Evolutionary conservation across 2,888 invertebrate species (phyloP).

Genomic region (Sceliomorpha sp.): DNA sequence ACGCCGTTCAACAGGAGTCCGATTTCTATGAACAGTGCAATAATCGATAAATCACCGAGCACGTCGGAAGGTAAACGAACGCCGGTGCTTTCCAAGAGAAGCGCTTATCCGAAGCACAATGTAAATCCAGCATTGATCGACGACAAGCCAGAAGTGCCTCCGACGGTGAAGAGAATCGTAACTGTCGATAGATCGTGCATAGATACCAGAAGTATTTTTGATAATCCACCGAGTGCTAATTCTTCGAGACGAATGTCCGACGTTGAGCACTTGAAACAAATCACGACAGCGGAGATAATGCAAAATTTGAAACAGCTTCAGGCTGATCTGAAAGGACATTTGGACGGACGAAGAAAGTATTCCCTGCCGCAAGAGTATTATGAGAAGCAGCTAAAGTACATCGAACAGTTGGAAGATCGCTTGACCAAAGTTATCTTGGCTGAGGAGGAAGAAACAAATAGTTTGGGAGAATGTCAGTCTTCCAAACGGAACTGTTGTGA

Average conservation of each 20-base stretch:
- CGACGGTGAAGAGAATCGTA: conserved; percentile 62
- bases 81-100: conserved; percentile 43
- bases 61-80: conserved; percentile 56
- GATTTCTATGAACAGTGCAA: conserved; percentile 70
- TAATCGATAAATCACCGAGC: conserved; percentile 68
- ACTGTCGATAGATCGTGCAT: conserved; percentile 74
- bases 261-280: conserved; percentile 60
- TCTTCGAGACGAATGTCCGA: conserved; percentile 59
- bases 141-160: conserved; percentile 65
- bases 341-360: conserved; percentile 56
- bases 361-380: conserved; percentile 68
- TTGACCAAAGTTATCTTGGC: conserved; percentile 69
- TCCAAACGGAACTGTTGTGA: conserved; percentile 36
- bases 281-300: conserved; percentile 65
- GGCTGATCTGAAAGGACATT: conserved; percentile 46
- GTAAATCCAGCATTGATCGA: conserved; percentile 75
- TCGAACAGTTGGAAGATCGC: conserved; percentile 69
- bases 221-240: conserved; percentile 64
- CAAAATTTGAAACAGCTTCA: conserved; percentile 69
- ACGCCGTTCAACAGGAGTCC: conserved; percentile 67
- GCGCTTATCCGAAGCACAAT: conserved; percentile 61
- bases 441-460: conserved; percentile 69
- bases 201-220: conserved; percentile 75
- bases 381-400: conserved; percentile 68
- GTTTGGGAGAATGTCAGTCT: conserved; percentile 56